phyloP scores from a whole-genome alignment of 2,888 invertebrate species.

The Conus canariensis region DNA sequence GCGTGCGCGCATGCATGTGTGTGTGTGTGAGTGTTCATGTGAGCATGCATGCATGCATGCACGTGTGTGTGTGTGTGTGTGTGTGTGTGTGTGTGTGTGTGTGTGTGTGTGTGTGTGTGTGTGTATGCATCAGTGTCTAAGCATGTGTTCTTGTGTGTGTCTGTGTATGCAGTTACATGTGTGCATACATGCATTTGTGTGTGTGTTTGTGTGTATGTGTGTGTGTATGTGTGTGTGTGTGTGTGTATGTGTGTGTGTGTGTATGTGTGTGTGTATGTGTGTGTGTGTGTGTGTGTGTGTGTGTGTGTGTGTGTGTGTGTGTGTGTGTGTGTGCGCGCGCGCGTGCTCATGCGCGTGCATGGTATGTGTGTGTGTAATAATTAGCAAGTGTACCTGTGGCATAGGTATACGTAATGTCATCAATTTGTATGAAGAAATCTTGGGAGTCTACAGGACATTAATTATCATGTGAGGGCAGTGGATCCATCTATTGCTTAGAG shows the following conservation, averaged over 20 bases:
- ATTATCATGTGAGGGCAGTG: too few species aligned
- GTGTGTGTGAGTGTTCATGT: background rate
- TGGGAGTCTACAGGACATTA: too few species aligned
- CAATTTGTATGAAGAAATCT: too few species aligned
- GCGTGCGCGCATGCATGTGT: background rate
- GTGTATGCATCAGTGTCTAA: too few species aligned
- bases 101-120: too few species aligned
- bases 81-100: background rate
- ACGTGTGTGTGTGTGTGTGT: background rate
- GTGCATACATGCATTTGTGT: background rate
- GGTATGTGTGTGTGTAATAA: background rate
- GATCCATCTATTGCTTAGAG: too few species aligned
- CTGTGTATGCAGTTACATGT: background rate
- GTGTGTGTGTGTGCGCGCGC: too few species aligned
- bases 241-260: background rate
- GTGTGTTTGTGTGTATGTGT: background rate
- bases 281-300: background rate
- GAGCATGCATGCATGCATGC: background rate
- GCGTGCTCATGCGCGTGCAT: background rate
- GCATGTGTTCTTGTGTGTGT: background rate
- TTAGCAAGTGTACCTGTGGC: too few species aligned
- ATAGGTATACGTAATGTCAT: too few species aligned
- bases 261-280: too few species aligned
- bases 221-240: too few species aligned
- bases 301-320: constrained; percentile 4